Evolutionary conservation across 1,140 invertebrate genomes (phyloP), one percentile per base, ranked within the genome.

Genomic region (Temnothorax curvispinosus): DNA sequence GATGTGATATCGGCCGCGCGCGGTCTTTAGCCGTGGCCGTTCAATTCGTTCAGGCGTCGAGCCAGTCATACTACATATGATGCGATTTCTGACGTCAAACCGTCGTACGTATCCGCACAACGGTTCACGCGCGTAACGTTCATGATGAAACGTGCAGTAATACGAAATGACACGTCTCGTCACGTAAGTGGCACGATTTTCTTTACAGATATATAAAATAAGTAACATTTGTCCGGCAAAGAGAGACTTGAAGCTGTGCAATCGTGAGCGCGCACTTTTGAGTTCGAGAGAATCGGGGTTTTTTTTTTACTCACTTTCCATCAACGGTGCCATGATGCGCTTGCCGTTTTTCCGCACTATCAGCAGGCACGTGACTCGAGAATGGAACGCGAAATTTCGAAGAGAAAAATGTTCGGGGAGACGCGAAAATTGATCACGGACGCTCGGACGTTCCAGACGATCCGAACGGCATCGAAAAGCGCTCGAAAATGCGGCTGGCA

Each of bases 301-400:
- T 27, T 27, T 27, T 27, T 76, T 13, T 2, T 78, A 78, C 76
- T 78, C 35, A 78, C 76, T 78, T 1, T 64, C 15, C 27, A 9
- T 8, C 13, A 44, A 47, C 9, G 41, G 75, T 78, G 75, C 27
- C 75, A 78, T 78, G 27, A 60, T 78, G 27, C 27, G 9, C 27
- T 35, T 0, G 15, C 9, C 5, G 18, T 13, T 18, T 18, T 76
- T 64, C 5, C 0, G 15, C 18, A 21, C 27, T 78, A 50, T 50
- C 27, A 47, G 3, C 44, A 13, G 15, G 3, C 15, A 13, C 44
- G 41, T 47, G 2, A 75, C 52, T 56, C 52, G 13, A 60, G 5
- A 3, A 58, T 76, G 27, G 13, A 21, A 21, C 15, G 0, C 9
- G 21, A 76, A 60, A 44, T 15, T 69, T 69, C 27, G 27, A 27